A percentile compares a stretch with the other conserved stretches of the same genome.
Conservation (phyloP, 2,888 invertebrate species). For the Dryobotodes eremita region DNA sequence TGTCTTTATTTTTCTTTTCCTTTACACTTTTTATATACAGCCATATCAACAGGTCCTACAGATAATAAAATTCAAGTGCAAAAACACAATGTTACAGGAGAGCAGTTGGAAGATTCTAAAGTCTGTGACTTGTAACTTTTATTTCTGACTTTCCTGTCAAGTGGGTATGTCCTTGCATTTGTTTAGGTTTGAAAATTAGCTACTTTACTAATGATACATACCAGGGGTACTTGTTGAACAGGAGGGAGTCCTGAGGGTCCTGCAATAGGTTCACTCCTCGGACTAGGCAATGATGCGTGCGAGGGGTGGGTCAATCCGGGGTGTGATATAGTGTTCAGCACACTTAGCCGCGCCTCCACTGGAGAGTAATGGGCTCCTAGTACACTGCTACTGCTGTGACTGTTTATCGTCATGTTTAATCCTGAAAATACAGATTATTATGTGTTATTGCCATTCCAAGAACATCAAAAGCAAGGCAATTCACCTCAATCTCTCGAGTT, state of each 20-base stretch:
- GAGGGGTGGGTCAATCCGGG: constrained; percentile 84
- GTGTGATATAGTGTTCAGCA: constrained; percentile 83
- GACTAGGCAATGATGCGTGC: constrained; percentile 91
- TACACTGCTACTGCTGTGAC: constrained; percentile 82
- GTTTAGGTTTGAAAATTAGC: constrained; percentile 2
- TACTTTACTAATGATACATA: constrained; percentile 79
- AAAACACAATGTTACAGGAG: not conserved
- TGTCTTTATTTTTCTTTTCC: not conserved
- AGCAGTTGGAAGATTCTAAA: not conserved
- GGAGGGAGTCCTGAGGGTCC: constrained; percentile 96
- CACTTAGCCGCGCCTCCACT: constrained; percentile 85
- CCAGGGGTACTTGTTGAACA: constrained; percentile 97
- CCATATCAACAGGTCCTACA: not conserved
- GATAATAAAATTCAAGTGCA: not conserved
- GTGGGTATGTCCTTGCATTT: too few relatives aligned
- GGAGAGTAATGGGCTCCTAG: constrained; percentile 85
- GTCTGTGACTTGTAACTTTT: not conserved
- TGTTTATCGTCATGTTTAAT: constrained; percentile 92
- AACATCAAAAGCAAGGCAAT: not conserved
- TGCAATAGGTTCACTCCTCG: constrained; percentile 93
- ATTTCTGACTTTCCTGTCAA: not conserved
- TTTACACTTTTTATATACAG: not conserved
- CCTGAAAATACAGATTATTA: constrained; percentile 76
- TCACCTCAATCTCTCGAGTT: not conserved
- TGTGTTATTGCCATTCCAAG: not conserved